Base-by-base conservation (phyloP, 2,888 invertebrate species). In the Drosophila siamana region DNA sequence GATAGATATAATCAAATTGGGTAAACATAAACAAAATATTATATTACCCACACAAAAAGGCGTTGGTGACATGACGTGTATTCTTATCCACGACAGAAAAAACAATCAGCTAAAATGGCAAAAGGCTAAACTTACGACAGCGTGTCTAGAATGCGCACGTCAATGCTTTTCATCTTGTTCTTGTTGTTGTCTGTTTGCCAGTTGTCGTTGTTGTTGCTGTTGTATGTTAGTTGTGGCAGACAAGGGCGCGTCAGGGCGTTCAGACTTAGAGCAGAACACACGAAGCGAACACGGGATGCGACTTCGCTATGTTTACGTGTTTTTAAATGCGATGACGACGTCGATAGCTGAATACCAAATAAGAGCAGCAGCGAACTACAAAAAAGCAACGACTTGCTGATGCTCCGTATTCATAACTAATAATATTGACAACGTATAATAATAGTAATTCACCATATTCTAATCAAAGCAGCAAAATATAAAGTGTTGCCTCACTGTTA, bases 111-210 rank as follows among this genome's bases (percentile, higher is more conserved):
- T 82, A 80, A 80, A 80, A 80, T 78, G 79, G 82, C 86, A 81
- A 85, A 80, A 69, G 66, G 78, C 68, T 55, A 77, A 73, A 63
- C 64, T 64, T 69, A 81, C 74, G 81, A 78, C 81, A 78, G 82
- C 86, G 86, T 85, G 86, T 67, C 86, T 85, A 78, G 85, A 85
- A 85, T 71, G 80, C 74, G 69, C 86, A 79, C 78, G 79, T 84
- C 86, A 85, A 80, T 85, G 86, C 80, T 74, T 80, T 85, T 67
- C 60, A 28, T 51, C 8, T n/a, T 24, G 15, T 43, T 55, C 33
- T 26, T 11, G 30, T 33, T 33, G 33, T n/a, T 4, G 30, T 11
- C n/a, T 33, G 30, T 4, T 33, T n/a, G n/a, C n/a, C n/a, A n/a
- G 33, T 33, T 33, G 33, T 4, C 11, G 33, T 33, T 33, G 33